Conservation (phyloP, 2,113 vertebrate species). For the Chionis minor region DNA sequence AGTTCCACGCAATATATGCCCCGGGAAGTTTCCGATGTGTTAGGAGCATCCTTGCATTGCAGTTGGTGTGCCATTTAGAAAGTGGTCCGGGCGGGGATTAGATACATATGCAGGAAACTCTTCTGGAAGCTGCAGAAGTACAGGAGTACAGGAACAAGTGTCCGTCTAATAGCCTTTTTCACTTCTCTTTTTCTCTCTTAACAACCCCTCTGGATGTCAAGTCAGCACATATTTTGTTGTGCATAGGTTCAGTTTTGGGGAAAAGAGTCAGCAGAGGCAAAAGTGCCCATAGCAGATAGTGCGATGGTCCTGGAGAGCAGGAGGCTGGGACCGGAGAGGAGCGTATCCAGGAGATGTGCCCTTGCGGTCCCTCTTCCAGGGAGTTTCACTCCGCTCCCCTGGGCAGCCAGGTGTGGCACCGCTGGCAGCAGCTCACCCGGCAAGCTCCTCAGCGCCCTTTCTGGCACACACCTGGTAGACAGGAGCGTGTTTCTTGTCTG, state of each 20-base stretch:
- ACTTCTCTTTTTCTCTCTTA: neutral
- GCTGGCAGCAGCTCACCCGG: neutral
- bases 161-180: neutral
- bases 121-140: neutral
- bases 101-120: neutral
- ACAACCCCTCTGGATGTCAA: neutral
- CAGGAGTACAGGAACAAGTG: neutral
- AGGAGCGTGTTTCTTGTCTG: no score
- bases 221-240: neutral
- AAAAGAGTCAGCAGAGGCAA: neutral
- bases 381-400: no score
- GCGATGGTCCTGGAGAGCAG: neutral
- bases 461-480: neutral
- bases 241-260: neutral
- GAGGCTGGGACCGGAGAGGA: neutral
- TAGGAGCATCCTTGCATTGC: neutral
- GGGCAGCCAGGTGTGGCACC: no score
- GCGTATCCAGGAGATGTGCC: neutral
- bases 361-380: neutral
- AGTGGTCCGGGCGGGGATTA: neutral
- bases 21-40: neutral
- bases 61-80: neutral
- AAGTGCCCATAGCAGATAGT: neutral
- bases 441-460: neutral
- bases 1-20: neutral